These are phyloP conservation scores for Drosophila orosa DNA, from an alignment of 1,140 invertebrate genomes.

Conservation along the genomic window DNA sequence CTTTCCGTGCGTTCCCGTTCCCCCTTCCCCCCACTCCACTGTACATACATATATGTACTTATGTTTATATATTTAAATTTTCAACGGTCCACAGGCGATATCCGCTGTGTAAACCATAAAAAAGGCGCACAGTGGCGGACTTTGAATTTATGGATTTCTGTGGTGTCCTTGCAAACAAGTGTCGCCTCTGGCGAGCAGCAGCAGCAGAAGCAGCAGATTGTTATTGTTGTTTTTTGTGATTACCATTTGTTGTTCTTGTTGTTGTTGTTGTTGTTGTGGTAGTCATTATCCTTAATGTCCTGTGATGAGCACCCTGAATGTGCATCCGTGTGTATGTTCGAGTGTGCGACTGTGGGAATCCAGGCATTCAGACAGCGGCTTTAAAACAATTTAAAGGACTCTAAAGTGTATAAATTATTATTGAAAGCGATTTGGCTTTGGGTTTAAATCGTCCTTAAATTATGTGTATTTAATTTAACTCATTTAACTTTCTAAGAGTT, in stretches of 20 bases:
- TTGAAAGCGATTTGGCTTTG: conserved; percentile 1
- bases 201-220: conserved; percentile 30
- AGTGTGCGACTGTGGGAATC: conserved; percentile 23
- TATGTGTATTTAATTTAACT: too few relatives aligned
- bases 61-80: conserved; percentile 20
- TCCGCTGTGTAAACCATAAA: conserved; percentile 14
- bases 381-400: conserved; percentile 36
- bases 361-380: conserved; percentile 21
- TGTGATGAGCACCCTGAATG: conserved; percentile 53
- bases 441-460: not conserved
- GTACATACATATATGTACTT: not conserved
- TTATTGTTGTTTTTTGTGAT: conserved; percentile 52
- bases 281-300: conserved; percentile 68
- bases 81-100: conserved; percentile 1
- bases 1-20: conserved; percentile 34
- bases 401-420: not conserved
- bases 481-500: too few relatives aligned
- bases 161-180: conserved; percentile 77
- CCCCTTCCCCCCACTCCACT: not conserved
- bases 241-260: conserved; percentile 36
- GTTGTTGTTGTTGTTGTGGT: conserved; percentile 38
- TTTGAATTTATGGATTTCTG: conserved; percentile 82
- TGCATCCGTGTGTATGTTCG: conserved; percentile 20
- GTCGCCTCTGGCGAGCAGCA: conserved; percentile 46
- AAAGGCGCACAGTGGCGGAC: conserved; percentile 54